A percentile compares a stretch with the other conserved stretches of the same genome.
Evolutionary conservation across 64 coral and sea anemone genomes (phyloP).

Genomic region (Pachyseris speciosa): DNA sequence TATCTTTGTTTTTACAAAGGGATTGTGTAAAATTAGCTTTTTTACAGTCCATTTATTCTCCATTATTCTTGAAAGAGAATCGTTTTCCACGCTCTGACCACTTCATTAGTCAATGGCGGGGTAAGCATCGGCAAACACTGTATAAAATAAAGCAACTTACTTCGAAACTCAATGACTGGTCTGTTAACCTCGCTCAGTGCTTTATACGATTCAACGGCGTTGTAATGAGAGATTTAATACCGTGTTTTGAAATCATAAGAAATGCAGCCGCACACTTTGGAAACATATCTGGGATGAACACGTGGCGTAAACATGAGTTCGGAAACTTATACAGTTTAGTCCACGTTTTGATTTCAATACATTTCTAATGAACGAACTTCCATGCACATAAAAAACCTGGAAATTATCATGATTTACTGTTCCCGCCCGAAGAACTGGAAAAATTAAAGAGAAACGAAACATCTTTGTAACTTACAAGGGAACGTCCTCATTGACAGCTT

Average conservation of each 20-base stretch:
- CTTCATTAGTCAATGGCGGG: neutral
- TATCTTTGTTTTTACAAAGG: neutral
- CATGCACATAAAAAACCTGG: too few species aligned
- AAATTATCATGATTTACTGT: too few species aligned
- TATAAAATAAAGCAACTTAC: neutral
- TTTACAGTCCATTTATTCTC: conserved; percentile 7
- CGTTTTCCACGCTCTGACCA: neutral
- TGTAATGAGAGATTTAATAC: neutral
- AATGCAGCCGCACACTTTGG: conserved; percentile 4
- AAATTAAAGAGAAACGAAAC: neutral
- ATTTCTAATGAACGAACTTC: neutral
- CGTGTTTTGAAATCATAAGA: neutral
- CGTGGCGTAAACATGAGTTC: neutral
- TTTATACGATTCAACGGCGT: neutral
- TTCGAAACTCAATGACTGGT: too few species aligned
- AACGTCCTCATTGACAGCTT: neutral
- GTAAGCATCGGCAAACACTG: conserved; percentile 1
- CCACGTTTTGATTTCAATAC: neutral
- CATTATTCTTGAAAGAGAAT: conserved; percentile 11
- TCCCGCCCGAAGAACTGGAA: too few species aligned
- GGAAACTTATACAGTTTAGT: neutral
- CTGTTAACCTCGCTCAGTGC: too few species aligned
- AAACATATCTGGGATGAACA: neutral
- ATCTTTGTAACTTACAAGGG: neutral
- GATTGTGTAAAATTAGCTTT: neutral